Base-by-base conservation (phyloP, 64 coral and sea anemone genomes). In the Porites lutea region DNA sequence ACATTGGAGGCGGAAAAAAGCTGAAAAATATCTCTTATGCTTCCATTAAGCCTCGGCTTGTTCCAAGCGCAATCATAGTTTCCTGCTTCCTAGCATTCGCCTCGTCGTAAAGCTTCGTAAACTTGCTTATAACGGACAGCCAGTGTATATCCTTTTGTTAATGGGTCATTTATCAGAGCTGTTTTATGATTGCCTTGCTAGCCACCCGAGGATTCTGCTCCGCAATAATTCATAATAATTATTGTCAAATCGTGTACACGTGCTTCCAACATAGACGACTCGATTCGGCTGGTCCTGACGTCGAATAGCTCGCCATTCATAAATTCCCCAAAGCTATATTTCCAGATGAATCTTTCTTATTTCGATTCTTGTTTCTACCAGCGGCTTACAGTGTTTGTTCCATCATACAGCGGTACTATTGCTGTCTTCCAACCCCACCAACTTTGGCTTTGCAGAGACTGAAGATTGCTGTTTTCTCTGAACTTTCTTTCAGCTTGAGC, bases 51-150 rank as follows among this genome's bases (percentile, higher is more conserved):
- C n/a, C n/a, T n/a, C n/a, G n/a, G n/a, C n/a, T n/a, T n/a, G n/a
- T n/a, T 90, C 77, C 77, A 90, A 2, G 88, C 88, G 57, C 82
- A 90, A 81, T 90, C 49, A 70, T 81, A 47, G 80, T 90, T n/a
- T 90, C 88, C 44, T 21, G 2, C 0, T 66, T 5, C 82, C 79
- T 10, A 47, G 88, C 77, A 23, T 70, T 8, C 10, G 51, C 19
- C 61, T 5, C 3, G 67, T 37, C n/a, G 9, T 2, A 1, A n/a
- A n/a, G n/a, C n/a, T n/a, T n/a, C n/a, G n/a, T n/a, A n/a, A 44
- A 59, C 45, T 5, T 4, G 11, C 22, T 89, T 89, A 23, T 59
- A 51, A 52, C 87, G 74, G 16, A 78, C 74, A 44, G 27, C 65
- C 13, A 89, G 53, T 53, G 66, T 74, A 51, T 50, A 89, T 50